phyloP scores from a whole-genome alignment of 2,797 vertebrate genomes.

The Mus caroli region DNA sequence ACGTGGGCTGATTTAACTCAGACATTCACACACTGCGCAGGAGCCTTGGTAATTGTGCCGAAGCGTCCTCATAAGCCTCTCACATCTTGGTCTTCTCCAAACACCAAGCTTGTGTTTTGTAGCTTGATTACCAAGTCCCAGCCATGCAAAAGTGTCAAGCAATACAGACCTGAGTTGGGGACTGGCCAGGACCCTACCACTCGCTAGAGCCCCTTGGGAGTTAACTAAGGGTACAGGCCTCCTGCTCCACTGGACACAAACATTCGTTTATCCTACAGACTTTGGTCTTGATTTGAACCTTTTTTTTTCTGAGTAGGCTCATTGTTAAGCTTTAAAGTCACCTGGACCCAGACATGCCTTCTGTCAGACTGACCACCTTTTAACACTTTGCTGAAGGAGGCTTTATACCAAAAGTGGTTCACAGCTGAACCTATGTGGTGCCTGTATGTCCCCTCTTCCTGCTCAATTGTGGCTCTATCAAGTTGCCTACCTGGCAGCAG shows the following conservation, averaged over 20 bases:
- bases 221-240: accelerated
- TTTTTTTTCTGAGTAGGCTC: not conserved
- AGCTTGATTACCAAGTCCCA: not conserved
- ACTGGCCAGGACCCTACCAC: accelerated
- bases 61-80: accelerated
- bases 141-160: accelerated
- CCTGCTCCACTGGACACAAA: accelerated
- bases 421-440: not conserved
- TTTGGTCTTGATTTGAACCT: not conserved
- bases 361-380: not conserved
- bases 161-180: not conserved
- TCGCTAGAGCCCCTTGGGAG: accelerated
- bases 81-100: accelerated
- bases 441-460: not conserved
- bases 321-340: not conserved
- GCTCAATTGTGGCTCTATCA: not conserved
- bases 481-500: not conserved
- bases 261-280: not conserved
- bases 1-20: not conserved
- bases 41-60: accelerated
- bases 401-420: too few relatives aligned
- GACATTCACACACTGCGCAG: accelerated
- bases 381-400: not conserved
- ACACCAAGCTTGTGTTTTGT: not conserved
- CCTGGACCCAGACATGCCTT: not conserved